Base-by-base conservation (phyloP, 2,888 invertebrate genomes). In the Scaptomyza flava region DNA sequence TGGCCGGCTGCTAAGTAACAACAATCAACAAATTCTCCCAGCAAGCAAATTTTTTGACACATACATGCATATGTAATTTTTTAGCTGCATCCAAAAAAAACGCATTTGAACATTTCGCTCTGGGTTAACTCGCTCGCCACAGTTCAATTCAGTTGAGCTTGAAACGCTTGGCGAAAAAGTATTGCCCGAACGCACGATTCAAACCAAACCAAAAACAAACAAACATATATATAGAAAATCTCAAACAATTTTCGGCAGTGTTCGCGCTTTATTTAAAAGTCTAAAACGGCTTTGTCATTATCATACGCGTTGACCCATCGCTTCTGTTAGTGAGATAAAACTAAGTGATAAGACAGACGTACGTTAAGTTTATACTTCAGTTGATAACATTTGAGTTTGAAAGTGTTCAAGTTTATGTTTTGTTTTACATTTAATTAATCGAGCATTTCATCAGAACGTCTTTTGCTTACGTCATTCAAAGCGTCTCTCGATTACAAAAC, bases 1-100 rank as follows among this genome's bases (percentile, higher is more conserved):
- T 45, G 23, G 31, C 74, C 69, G 73, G 90, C 87, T 90, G 90
- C 90, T 89, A 87, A 85, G 90, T 83, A 90, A 90, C 89, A 77
- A 83, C 80, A 85, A 81, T 84, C 81, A 86, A 89, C 82, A 84
- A 87, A 74, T 74, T 79, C 72, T 68, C 72, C 52, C 68, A 70
- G 54, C 58, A 72, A 73, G 60, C 78, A 78, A 63, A 72, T 62
- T 65, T 51, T 60, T 12, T 36, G 23, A 38, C 14, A 30, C 27
- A 27, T 30, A 2, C 2, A 3, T 14, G 14, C 6, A 6, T 27
- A 14, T 36, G 34, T 31, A 36, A 2, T 6, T 23, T 23, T 31
- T 34, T 27, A 53, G 48, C 48, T 68, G 71, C 71, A 79, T 56
- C 60, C 54, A 53, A 52, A 52, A 31, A 14, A 43, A 70, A 67